Conservation (phyloP, 2,888 invertebrate species). For the Tipula unca region DNA sequence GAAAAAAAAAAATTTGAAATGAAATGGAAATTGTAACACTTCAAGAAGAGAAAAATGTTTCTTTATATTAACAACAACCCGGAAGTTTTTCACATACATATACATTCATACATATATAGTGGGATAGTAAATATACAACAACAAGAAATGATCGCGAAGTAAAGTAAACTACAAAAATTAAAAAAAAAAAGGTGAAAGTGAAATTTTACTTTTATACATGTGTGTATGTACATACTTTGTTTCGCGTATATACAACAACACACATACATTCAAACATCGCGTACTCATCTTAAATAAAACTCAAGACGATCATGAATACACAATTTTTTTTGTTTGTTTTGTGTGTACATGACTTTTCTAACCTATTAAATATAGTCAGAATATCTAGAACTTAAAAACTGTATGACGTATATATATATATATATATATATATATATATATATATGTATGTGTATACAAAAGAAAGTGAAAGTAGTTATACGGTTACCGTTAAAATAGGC, state of each 20-base stretch:
- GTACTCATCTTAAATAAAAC: neutral
- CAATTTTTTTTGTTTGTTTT: neutral
- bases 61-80: neutral
- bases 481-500: conserved; percentile 41
- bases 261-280: neutral
- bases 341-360: neutral
- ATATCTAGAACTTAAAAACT: neutral
- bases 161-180: neutral
- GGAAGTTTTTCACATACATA: neutral
- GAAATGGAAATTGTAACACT: conserved; percentile 8
- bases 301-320: neutral
- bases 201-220: conserved; percentile 2
- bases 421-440: neutral
- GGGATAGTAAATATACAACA: neutral
- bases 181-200: conserved; percentile 9
- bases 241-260: neutral
- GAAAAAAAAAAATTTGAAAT: neutral
- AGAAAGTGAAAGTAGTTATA: neutral
- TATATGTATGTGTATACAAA: neutral
- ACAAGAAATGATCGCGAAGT: neutral
- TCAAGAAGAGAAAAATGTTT: neutral
- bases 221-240: too few species aligned
- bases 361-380: neutral
- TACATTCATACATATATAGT: neutral
- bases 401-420: too few species aligned